A percentile compares a stretch with the other conserved stretches of the same genome.
These are phyloP conservation scores for Coreius guichenoti DNA, from an alignment of 2,797 vertebrate genomes.

Conservation along the genomic window DNA sequence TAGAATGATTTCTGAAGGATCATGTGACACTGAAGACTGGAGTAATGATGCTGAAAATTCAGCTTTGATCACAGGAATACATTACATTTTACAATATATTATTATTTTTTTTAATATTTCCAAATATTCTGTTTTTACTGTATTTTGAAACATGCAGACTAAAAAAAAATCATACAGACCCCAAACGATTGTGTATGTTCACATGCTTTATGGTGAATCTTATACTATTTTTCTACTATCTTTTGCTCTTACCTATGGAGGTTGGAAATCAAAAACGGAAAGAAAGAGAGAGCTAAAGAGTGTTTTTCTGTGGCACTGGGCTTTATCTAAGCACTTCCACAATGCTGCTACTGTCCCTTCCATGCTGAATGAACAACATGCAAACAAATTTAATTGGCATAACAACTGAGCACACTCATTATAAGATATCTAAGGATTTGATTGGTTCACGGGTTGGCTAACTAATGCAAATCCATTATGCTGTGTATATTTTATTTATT, in stretches of 20 bases:
- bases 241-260: no score
- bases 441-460: background rate
- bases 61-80: background rate
- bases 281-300: background rate
- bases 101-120: background rate
- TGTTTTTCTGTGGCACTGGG: constrained; percentile 28
- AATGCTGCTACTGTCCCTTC: constrained; percentile 41
- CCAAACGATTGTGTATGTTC: background rate
- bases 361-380: background rate
- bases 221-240: no score
- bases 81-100: background rate
- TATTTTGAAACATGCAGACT: background rate
- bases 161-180: no score
- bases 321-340: constrained; percentile 12
- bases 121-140: background rate
- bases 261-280: background rate
- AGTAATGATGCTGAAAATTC: background rate
- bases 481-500: background rate
- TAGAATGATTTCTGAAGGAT: background rate
- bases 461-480: background rate
- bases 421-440: background rate
- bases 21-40: background rate
- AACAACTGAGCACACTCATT: background rate
- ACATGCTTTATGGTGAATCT: background rate
- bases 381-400: background rate